Evolutionary conservation across 2,797 vertebrate species (phyloP).

Genomic region (Paratrypauchen microcephalus): DNA sequence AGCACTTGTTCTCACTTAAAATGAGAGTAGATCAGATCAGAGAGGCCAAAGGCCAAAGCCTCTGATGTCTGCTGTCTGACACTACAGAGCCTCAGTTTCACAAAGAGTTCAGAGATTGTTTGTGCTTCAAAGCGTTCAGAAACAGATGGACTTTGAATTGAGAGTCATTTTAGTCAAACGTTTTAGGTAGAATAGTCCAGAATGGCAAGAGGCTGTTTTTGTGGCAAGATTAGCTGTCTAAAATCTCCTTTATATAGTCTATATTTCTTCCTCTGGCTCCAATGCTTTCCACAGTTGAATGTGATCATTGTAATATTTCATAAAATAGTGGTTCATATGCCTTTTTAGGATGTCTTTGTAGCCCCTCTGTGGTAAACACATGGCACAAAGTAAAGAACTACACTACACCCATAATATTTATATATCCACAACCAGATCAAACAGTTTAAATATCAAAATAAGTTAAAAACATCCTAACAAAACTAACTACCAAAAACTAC

Average conservation of each 20-base stretch:
- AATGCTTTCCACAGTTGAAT: constrained; percentile 34
- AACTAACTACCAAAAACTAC: constrained; percentile 31
- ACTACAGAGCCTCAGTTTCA: no score
- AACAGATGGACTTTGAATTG: no score
- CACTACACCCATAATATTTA: constrained; percentile 31
- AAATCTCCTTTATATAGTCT: constrained; percentile 6
- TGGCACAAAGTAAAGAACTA: constrained; percentile 24
- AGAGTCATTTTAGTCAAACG: no score
- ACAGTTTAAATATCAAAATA: constrained; percentile 35
- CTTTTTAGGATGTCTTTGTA: constrained; percentile 23
- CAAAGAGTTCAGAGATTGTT: no score
- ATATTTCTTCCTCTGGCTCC: constrained; percentile 15
- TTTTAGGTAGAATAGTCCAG: no score
- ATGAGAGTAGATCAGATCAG: no score
- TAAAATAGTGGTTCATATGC: constrained; percentile 20
- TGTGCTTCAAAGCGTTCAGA: no score
- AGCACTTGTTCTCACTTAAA: no score
- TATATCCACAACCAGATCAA: constrained; percentile 29
- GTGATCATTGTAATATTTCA: constrained; percentile 2
- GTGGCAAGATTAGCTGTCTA: constrained; percentile 11
- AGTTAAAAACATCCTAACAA: constrained; percentile 26
- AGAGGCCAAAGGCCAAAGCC: no score
- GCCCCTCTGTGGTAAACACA: constrained; percentile 25
- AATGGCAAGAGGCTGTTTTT: neutral
- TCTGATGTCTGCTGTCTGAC: no score